phyloP scores from a whole-genome alignment of 2,888 invertebrate species.

The Strigamia transsilvanica region DNA sequence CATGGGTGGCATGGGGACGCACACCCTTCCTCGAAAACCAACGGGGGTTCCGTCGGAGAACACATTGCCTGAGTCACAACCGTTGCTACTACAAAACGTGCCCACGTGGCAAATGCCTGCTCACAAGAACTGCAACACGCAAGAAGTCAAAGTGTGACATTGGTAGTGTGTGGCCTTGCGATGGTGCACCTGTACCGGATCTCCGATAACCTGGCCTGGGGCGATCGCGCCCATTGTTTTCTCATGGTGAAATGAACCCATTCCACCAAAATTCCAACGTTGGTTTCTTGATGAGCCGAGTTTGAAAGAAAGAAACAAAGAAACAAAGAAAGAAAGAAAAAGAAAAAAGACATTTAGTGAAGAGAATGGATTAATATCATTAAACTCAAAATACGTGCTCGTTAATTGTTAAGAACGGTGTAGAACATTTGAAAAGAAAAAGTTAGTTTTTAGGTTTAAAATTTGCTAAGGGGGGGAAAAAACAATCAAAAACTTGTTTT shows the following conservation, averaged over 20 bases:
- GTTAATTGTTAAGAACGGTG: constrained; percentile 1
- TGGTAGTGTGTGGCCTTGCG: constrained; percentile 40
- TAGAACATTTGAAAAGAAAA: neutral
- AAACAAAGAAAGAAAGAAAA: no score
- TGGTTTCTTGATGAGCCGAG: neutral
- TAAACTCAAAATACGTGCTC: constrained; percentile 9
- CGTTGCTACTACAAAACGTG: constrained; percentile 56
- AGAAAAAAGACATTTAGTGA: neutral
- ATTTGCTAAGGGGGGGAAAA: neutral
- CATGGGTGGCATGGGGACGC: neutral
- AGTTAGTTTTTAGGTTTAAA: constrained; percentile 10
- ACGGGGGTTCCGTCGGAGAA: constrained; percentile 35
- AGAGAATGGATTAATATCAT: constrained; percentile 20
- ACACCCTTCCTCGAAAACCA: constrained; percentile 51
- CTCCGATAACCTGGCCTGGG: constrained; percentile 48
- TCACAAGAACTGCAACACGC: constrained; percentile 55
- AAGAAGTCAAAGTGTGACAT: constrained; percentile 56
- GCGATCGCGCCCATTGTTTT: neutral
- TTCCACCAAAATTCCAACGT: neutral
- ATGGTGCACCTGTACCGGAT: constrained; percentile 17
- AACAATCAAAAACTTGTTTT: neutral
- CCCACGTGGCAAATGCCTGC: constrained; percentile 50
- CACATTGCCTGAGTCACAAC: constrained; percentile 56
- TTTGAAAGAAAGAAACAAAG: neutral
- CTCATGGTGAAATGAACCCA: neutral